Percentiles rank a stretch among this genome's conserved stretches.
These are phyloP conservation scores for Podotricha telesiphe DNA, from an alignment of 2,888 invertebrate genomes.

Conservation along the genomic window DNA sequence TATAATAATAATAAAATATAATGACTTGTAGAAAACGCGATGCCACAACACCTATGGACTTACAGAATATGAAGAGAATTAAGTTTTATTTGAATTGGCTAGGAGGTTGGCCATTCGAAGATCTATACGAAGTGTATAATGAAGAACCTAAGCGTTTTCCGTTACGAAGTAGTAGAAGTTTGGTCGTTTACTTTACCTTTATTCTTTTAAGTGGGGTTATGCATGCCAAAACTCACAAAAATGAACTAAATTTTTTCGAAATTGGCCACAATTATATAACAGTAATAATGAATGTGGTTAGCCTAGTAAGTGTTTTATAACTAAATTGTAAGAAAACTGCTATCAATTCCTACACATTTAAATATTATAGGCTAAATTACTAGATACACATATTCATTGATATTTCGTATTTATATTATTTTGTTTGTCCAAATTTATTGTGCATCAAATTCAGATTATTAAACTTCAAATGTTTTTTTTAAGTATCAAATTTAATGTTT, in stretches of 20 bases:
- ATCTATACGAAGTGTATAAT: slow-evolving; percentile 16
- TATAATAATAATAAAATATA: not conserved
- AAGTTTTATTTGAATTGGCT: slow-evolving; percentile 20
- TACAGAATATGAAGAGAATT: slow-evolving; percentile 11
- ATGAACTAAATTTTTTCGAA: slow-evolving; percentile 20
- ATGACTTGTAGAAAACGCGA: not conserved
- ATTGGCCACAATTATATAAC: slow-evolving; percentile 26
- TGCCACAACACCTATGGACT: slow-evolving; percentile 18
- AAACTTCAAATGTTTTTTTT: too few relatives aligned
- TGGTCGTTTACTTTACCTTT: not conserved
- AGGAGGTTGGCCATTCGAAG: slow-evolving; percentile 25
- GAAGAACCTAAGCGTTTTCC: slow-evolving; percentile 12
- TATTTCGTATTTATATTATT: too few relatives aligned
- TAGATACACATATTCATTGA: too few relatives aligned
- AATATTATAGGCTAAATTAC: too few relatives aligned
- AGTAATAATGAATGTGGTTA: slow-evolving; percentile 10
- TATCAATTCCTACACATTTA: too few relatives aligned
- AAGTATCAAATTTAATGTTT: too few relatives aligned
- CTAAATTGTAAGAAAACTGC: too few relatives aligned
- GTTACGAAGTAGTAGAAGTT: slow-evolving; percentile 6
- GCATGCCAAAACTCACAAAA: not conserved
- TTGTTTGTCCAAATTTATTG: too few relatives aligned
- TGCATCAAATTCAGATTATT: too few relatives aligned
- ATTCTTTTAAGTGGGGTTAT: not conserved
- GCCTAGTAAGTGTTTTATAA: slow-evolving; percentile 9